These are phyloP conservation scores for Misgurnus mizolepis DNA, from an alignment of 2,113 vertebrate species.

Conservation along the genomic window DNA sequence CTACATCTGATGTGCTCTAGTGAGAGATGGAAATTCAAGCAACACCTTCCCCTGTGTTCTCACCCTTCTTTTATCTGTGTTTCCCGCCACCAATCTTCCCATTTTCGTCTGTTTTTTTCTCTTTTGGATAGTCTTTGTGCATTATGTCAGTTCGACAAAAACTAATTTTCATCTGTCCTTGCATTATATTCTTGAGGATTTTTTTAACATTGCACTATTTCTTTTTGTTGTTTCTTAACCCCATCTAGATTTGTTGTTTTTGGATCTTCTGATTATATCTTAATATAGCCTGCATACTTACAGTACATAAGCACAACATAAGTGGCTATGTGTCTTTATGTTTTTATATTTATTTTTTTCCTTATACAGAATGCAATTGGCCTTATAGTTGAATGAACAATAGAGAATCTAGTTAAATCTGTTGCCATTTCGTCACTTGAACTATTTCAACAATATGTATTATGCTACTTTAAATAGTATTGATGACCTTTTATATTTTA, in stretches of 20 bases:
- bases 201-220: not conserved
- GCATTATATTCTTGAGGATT: not conserved
- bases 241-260: not conserved
- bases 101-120: slow-evolving; percentile 15
- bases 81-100: not conserved
- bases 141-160: not conserved
- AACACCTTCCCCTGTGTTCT: slow-evolving; percentile 27
- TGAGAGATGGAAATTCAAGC: slow-evolving; percentile 21
- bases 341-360: not conserved
- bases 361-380: not conserved
- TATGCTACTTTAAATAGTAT: too few relatives aligned
- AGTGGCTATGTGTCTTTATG: not conserved
- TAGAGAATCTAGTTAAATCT: not conserved
- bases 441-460: too few relatives aligned
- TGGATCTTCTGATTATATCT: too few relatives aligned
- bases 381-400: slow-evolving; percentile 2
- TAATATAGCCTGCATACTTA: too few relatives aligned
- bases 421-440: too few relatives aligned
- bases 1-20: slow-evolving; percentile 41
- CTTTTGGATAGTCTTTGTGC: not conserved
- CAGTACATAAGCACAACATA: too few relatives aligned
- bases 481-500: too few relatives aligned
- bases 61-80: not conserved
- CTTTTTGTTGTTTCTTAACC: not conserved
- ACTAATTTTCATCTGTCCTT: too few relatives aligned